phyloP scores from a whole-genome alignment of 2,797 vertebrate species.

The Ctenochaetus hawaiiensis region DNA sequence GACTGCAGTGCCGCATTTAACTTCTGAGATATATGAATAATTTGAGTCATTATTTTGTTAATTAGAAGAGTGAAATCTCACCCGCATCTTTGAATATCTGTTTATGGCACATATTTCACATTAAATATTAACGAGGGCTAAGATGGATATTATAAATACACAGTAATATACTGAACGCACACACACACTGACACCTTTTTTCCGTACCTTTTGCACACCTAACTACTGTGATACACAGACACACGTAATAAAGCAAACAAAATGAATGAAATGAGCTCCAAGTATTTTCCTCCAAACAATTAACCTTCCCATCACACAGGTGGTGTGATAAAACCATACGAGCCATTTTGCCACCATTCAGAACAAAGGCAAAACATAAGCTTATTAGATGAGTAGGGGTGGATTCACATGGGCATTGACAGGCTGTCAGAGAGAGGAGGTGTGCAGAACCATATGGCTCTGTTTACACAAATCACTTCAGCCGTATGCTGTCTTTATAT shows the following conservation, averaged over 20 bases:
- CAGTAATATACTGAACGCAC: not conserved
- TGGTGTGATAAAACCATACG: constrained; percentile 19
- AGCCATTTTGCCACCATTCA: constrained; percentile 28
- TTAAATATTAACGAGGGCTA: constrained; percentile 29
- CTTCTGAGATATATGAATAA: constrained; percentile 20
- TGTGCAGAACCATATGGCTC: constrained; percentile 57
- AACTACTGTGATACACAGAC: not conserved
- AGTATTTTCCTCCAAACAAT: constrained; percentile 31
- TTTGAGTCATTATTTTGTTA: constrained; percentile 7
- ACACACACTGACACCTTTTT: not conserved
- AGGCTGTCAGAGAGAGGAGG: constrained; percentile 28
- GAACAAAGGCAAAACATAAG: constrained; percentile 40
- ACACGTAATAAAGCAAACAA: constrained; percentile 21
- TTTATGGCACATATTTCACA: constrained; percentile 12
- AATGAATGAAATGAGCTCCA: constrained; percentile 35
- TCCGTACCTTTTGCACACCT: not conserved
- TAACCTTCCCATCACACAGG: constrained; percentile 47
- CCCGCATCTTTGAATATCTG: constrained; percentile 20
- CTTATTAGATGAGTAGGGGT: constrained; percentile 37
- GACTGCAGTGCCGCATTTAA: constrained; percentile 12
- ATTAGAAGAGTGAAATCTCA: constrained; percentile 25
- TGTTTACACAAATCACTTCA: constrained; percentile 48
- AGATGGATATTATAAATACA: constrained; percentile 30
- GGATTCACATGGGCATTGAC: constrained; percentile 41
- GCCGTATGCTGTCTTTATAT: constrained; percentile 33